Evolutionary conservation across 1,140 invertebrate genomes (phyloP).

Genomic region (Leguminivora glycinivorella): DNA sequence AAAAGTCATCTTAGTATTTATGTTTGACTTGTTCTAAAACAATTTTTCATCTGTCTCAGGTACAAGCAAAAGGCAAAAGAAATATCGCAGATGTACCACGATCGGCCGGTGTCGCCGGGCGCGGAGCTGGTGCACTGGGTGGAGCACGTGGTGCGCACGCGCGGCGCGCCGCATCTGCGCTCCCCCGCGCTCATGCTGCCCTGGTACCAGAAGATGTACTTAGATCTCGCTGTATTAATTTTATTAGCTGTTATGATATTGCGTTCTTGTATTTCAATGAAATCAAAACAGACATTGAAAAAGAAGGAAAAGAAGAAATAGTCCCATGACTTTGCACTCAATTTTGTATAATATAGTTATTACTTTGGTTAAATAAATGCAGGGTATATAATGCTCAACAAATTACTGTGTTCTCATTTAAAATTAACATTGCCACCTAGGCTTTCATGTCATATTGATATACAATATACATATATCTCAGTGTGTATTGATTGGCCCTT

Average conservation of each 20-base stretch:
- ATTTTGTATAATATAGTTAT: neutral
- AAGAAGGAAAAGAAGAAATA: constrained; percentile 6
- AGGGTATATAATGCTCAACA: neutral
- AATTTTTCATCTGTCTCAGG: constrained; percentile 30
- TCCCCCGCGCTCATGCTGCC: constrained; percentile 37
- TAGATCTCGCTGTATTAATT: constrained; percentile 38
- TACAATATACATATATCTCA: no score
- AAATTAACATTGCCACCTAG: no score
- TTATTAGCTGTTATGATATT: constrained; percentile 6
- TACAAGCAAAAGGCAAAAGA: constrained; percentile 37
- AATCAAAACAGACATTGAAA: neutral
- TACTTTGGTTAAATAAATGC: no score
- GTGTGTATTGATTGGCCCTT: no score
- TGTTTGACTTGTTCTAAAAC: neutral
- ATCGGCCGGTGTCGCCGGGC: constrained; percentile 34
- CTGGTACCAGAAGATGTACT: constrained; percentile 38
- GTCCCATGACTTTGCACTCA: neutral
- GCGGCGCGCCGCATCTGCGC: constrained; percentile 39
- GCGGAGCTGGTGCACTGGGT: constrained; percentile 38
- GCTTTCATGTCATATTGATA: no score
- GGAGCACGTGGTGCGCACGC: constrained; percentile 39
- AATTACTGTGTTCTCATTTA: neutral
- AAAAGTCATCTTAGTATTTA: neutral
- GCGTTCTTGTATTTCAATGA: neutral
- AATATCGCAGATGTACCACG: constrained; percentile 40